These are phyloP conservation scores for Stratiomys singularior DNA, from an alignment of 2,888 invertebrate genomes.

Conservation along the genomic window DNA sequence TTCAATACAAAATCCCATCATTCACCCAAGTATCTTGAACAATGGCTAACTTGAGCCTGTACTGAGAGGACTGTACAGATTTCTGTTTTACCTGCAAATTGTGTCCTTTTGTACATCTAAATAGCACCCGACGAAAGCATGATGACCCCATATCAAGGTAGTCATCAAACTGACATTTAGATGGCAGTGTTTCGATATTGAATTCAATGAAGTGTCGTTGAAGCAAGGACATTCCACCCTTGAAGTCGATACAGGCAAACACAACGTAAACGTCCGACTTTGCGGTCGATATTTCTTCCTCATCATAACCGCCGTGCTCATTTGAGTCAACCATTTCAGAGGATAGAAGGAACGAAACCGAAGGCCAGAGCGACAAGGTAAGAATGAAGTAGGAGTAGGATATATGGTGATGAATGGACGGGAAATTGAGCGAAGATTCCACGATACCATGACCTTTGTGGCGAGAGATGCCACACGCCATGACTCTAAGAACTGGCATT, in stretches of 20 bases:
- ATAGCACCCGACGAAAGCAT: conserved; percentile 34
- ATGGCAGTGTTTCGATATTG: conserved; percentile 40
- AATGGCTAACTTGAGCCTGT: neutral
- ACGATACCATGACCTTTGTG: conserved; percentile 22
- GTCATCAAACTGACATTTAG: conserved; percentile 44
- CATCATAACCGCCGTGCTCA: neutral
- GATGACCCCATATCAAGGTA: conserved; percentile 28
- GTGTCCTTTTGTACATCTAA: conserved; percentile 6
- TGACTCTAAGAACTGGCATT: conserved; percentile 11
- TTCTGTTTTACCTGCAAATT: conserved; percentile 7
- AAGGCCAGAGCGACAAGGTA: neutral
- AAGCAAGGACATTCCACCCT: conserved; percentile 31
- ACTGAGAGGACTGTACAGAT: neutral
- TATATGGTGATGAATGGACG: conserved; percentile 4
- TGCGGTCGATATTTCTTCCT: neutral
- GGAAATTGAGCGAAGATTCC: conserved; percentile 30
- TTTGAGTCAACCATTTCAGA: conserved; percentile 32
- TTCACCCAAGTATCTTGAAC: neutral
- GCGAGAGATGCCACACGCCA: neutral
- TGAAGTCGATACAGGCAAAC: conserved; percentile 28
- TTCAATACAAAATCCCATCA: too few species aligned
- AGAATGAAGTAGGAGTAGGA: neutral
- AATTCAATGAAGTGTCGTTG: conserved; percentile 29
- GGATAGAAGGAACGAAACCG: neutral
- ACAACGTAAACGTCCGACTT: neutral